Evolutionary conservation across 53 echinoderm and acorn worm species (phyloP).

Genomic region (Glandiceps talaboti): DNA sequence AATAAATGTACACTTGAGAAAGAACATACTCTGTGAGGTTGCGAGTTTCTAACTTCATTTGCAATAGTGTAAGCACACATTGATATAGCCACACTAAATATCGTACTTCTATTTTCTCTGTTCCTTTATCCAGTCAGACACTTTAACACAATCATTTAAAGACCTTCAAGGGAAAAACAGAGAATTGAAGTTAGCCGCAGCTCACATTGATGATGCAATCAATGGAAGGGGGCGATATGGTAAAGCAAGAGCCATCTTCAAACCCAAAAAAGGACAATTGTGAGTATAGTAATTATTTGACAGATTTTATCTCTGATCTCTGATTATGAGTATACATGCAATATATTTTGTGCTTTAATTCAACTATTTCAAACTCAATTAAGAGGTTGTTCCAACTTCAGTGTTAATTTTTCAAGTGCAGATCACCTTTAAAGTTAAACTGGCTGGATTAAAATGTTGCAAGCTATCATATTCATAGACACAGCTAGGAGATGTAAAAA

Average conservation of each 20-base stretch:
- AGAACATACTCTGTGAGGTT: too few relatives aligned
- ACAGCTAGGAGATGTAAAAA: too few relatives aligned
- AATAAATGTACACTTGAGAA: too few relatives aligned
- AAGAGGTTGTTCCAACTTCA: neutral
- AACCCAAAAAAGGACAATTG: conserved; percentile 65
- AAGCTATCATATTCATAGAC: too few relatives aligned
- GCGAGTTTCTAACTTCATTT: too few relatives aligned
- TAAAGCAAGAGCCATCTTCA: conserved; percentile 94
- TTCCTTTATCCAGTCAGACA: conserved; percentile 67
- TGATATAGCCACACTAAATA: too few relatives aligned
- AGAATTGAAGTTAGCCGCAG: conserved; percentile 86
- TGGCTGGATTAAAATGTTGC: too few relatives aligned
- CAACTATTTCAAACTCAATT: neutral
- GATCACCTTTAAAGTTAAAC: too few relatives aligned
- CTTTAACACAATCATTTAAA: conserved; percentile 76
- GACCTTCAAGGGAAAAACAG: conserved; percentile 78
- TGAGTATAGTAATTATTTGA: conserved; percentile 33
- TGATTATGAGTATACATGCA: neutral
- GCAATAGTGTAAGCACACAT: too few relatives aligned
- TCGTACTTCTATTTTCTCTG: too few relatives aligned
- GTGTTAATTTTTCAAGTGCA: conserved; percentile 4
- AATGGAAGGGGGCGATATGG: conserved; percentile 95
- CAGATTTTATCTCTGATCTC: neutral
- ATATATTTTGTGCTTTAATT: neutral
- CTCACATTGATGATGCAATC: conserved; percentile 96